Percentiles rank a stretch among this genome's conserved stretches.
These are phyloP conservation scores for Mantis religiosa DNA, from an alignment of 2,888 invertebrate species.

Conservation along the genomic window DNA sequence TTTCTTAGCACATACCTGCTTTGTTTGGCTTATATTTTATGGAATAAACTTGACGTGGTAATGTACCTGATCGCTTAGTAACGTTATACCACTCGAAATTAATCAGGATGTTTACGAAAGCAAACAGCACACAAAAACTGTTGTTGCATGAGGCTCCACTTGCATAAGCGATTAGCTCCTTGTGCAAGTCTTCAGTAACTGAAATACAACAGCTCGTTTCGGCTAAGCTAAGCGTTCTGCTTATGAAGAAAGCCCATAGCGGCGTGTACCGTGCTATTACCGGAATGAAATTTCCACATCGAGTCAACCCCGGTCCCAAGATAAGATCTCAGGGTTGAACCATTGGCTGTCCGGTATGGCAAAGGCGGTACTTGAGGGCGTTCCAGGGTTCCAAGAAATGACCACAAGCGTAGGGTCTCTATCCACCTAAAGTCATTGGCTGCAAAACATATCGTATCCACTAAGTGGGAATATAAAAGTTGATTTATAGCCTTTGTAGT, in stretches of 20 bases:
- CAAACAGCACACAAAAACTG: too few relatives aligned
- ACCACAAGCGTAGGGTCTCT: not conserved
- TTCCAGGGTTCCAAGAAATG: not conserved
- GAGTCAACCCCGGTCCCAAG: not conserved
- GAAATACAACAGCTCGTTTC: not conserved
- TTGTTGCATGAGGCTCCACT: too few relatives aligned
- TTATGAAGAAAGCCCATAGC: not conserved
- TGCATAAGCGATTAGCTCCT: too few relatives aligned
- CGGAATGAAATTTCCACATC: not conserved
- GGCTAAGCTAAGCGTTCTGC: not conserved
- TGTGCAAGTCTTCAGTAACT: too few relatives aligned
- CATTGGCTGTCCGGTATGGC: not conserved
- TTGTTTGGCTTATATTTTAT: too few relatives aligned
- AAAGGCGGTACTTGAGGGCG: not conserved
- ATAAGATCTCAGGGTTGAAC: not conserved
- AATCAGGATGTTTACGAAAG: too few relatives aligned
- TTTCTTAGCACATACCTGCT: too few relatives aligned
- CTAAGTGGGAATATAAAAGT: not conserved
- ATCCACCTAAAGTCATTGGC: not conserved
- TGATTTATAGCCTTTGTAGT: not conserved
- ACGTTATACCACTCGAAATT: too few relatives aligned
- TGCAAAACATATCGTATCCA: not conserved
- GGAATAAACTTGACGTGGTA: too few relatives aligned
- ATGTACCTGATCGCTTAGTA: too few relatives aligned
- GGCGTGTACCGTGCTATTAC: not conserved